Evolutionary conservation across 2,797 vertebrate species (phyloP).

Genomic region (Poecilia velifera): DNA sequence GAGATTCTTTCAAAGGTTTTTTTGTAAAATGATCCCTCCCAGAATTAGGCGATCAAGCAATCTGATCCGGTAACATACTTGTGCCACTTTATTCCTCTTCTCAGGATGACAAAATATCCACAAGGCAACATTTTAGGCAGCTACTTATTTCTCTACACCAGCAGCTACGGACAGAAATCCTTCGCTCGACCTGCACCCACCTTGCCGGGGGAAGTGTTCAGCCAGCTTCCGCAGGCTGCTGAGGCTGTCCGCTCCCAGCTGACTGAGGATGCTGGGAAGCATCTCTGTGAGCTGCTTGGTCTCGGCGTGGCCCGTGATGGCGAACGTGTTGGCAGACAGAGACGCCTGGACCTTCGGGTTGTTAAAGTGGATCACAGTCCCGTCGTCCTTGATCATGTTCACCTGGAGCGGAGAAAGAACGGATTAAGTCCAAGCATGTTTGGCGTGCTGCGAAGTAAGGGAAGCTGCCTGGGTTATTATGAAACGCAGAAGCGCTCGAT

Average conservation of each 20-base stretch:
- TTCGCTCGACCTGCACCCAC: constrained; percentile 66
- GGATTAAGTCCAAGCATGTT: neutral
- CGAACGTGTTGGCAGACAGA: constrained; percentile 97
- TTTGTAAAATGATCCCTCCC: neutral
- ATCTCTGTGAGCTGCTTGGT: constrained; percentile 98
- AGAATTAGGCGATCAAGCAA: neutral
- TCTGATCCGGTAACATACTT: neutral
- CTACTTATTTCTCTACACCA: neutral
- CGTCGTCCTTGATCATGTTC: constrained; percentile 99
- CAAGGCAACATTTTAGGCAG: neutral
- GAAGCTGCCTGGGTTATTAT: neutral
- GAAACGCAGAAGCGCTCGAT: neutral
- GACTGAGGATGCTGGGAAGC: constrained; percentile 98
- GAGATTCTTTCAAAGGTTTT: neutral
- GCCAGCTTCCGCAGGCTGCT: constrained; percentile 97
- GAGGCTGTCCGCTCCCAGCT: constrained; percentile 97
- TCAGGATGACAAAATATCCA: neutral
- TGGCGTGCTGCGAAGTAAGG: neutral
- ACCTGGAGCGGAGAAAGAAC: constrained; percentile 79
- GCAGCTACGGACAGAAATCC: neutral
- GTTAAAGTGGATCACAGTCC: constrained; percentile 99
- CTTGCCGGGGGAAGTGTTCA: constrained; percentile 96
- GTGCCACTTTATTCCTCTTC: neutral
- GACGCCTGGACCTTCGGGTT: constrained; percentile 99
- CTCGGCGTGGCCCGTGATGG: constrained; percentile 96